Conservation (phyloP, 2,797 vertebrate genomes). For the Sylvilagus floridanus region DNA sequence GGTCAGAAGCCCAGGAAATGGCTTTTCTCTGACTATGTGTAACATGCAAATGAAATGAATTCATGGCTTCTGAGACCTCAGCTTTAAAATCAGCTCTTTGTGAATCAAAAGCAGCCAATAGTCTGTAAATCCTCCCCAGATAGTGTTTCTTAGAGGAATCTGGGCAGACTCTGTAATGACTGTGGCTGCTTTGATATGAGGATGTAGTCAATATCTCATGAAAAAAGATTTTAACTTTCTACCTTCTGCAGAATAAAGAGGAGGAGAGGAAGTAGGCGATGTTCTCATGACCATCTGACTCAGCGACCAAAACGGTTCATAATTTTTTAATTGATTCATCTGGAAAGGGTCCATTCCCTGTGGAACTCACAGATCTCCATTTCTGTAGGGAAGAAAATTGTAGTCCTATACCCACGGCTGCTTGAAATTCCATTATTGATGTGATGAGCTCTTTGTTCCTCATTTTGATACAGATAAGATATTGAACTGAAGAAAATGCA, state of each 20-base stretch:
- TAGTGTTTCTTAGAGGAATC: slow-evolving; percentile 51
- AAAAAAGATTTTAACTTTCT: slow-evolving; percentile 64
- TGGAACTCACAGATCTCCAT: slow-evolving; percentile 65
- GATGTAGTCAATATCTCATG: slow-evolving; percentile 72
- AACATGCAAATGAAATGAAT: slow-evolving; percentile 59
- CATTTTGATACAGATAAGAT: slow-evolving; percentile 79
- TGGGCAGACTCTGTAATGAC: slow-evolving; percentile 68
- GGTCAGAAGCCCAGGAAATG: slow-evolving; percentile 42
- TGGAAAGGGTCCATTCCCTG: slow-evolving; percentile 59
- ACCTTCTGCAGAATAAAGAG: neutral
- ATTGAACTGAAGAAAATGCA: slow-evolving; percentile 76
- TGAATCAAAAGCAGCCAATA: slow-evolving; percentile 66
- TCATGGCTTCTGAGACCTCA: slow-evolving; percentile 5
- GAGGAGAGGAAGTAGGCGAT: neutral
- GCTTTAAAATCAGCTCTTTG: slow-evolving; percentile 70
- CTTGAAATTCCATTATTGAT: slow-evolving; percentile 77
- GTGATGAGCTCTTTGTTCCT: slow-evolving; percentile 71
- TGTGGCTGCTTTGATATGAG: slow-evolving; percentile 70
- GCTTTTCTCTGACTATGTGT: slow-evolving; percentile 27
- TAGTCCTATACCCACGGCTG: slow-evolving; percentile 34
- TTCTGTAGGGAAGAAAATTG: slow-evolving; percentile 65
- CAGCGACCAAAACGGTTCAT: slow-evolving; percentile 61
- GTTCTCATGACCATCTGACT: slow-evolving; percentile 45
- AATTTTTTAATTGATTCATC: slow-evolving; percentile 79
- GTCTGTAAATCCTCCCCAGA: slow-evolving; percentile 71